Conservation (phyloP, 2,113 vertebrate species). For the Haplochromis burtoni region DNA sequence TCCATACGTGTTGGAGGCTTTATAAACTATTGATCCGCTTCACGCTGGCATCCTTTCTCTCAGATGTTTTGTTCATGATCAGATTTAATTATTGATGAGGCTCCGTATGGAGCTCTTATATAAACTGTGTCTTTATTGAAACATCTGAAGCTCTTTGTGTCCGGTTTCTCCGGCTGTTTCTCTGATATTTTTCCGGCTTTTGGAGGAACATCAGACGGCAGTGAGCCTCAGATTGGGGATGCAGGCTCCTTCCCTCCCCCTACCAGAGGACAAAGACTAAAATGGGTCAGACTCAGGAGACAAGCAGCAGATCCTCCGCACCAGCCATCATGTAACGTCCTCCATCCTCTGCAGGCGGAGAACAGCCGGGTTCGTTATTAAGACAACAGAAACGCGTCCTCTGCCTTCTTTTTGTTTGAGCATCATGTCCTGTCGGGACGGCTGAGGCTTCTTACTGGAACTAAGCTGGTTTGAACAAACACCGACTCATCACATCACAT, state of each 20-base stretch:
- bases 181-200: background rate
- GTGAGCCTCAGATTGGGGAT: background rate
- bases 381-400: background rate
- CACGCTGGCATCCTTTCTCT: background rate
- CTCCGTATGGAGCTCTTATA: background rate
- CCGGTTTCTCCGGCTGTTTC: background rate
- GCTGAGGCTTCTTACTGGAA: background rate
- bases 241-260: conserved; percentile 9
- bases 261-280: conserved; percentile 68
- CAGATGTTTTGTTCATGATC: background rate
- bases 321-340: conserved; percentile 5
- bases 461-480: background rate
- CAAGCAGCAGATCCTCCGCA: conserved; percentile 7
- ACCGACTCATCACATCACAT: background rate
- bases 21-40: background rate
- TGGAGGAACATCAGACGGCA: background rate
- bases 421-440: conserved; percentile 2
- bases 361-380: background rate
- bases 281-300: conserved; percentile 64
- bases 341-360: background rate
- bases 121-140: background rate
- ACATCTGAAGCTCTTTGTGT: background rate
- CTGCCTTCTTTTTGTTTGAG: background rate
- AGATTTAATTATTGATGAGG: conserved; percentile 13
- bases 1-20: background rate